Evolutionary conservation across 2,113 vertebrate genomes (phyloP).

Genomic region (Ammodytes marinus): DNA sequence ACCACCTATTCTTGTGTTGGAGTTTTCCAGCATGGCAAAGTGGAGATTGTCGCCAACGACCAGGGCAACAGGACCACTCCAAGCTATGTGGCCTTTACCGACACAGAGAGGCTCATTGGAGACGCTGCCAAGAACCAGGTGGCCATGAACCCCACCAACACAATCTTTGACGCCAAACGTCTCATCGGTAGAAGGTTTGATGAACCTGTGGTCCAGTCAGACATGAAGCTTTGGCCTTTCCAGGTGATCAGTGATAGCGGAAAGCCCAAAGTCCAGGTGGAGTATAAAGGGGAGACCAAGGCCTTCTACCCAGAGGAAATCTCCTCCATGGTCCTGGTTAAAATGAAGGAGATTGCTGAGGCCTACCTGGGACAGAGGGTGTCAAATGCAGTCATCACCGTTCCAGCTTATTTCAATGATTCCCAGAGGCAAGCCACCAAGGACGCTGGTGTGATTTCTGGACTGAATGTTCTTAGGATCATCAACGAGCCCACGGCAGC

Average conservation of each 20-base stretch:
- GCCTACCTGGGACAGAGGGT: conserved; percentile 85
- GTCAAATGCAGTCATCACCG: conserved; percentile 93
- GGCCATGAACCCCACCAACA: conserved; percentile 89
- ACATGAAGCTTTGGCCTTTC: conserved; percentile 86
- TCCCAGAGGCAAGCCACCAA: conserved; percentile 96
- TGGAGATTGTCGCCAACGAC: conserved; percentile 95
- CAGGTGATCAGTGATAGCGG: conserved; percentile 77
- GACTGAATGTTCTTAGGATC: conserved; percentile 92
- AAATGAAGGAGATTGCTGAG: conserved; percentile 84
- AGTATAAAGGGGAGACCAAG: conserved; percentile 83
- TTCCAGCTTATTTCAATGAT: conserved; percentile 95
- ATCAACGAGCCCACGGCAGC: conserved; percentile 95
- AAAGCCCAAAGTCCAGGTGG: conserved; percentile 84
- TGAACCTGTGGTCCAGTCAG: conserved; percentile 74
- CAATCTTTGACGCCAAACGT: conserved; percentile 82
- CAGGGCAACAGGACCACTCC: conserved; percentile 94
- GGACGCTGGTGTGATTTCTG: conserved; percentile 92
- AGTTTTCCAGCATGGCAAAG: conserved; percentile 93
- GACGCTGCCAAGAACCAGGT: conserved; percentile 88
- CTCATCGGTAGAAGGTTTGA: conserved; percentile 82
- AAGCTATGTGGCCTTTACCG: conserved; percentile 93
- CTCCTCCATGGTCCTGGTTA: conserved; percentile 85
- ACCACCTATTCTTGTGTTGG: conserved; percentile 96
- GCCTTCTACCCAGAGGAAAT: conserved; percentile 82
- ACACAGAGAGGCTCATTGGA: conserved; percentile 91